A percentile compares a stretch with the other conserved stretches of the same genome.
These are phyloP conservation scores for Aleiodes testaceus DNA, from an alignment of 2,888 invertebrate species.

Conservation along the genomic window DNA sequence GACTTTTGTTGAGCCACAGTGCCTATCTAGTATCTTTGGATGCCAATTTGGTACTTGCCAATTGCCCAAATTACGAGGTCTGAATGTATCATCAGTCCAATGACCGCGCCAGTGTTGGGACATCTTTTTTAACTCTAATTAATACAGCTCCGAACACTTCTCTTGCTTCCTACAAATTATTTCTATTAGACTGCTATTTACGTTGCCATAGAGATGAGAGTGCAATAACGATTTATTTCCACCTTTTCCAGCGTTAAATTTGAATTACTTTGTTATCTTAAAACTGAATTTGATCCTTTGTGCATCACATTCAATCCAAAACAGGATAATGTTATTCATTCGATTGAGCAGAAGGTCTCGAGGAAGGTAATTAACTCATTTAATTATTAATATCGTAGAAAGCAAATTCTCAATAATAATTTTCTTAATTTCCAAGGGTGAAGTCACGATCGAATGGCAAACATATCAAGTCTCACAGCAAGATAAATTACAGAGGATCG, in stretches of 20 bases:
- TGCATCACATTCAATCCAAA: constrained; percentile 84
- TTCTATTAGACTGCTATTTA: constrained; percentile 39
- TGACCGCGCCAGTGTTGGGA: constrained; percentile 63
- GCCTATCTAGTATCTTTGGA: constrained; percentile 58
- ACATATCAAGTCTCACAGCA: constrained; percentile 77
- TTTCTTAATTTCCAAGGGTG: constrained; percentile 71
- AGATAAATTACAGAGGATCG: constrained; percentile 77
- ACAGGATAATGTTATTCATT: constrained; percentile 82
- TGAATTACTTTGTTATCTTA: constrained; percentile 85
- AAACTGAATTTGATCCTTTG: constrained; percentile 92
- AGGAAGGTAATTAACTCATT: constrained; percentile 73
- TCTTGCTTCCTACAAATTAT: constrained; percentile 30
- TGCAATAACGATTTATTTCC: constrained; percentile 19
- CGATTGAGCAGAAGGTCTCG: constrained; percentile 88
- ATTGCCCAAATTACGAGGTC: constrained; percentile 58
- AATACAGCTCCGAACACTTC: constrained; percentile 12
- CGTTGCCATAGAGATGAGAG: constrained; percentile 33
- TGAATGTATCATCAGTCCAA: constrained; percentile 60
- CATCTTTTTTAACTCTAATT: constrained; percentile 49
- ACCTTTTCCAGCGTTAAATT: constrained; percentile 78
- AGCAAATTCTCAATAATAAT: background rate
- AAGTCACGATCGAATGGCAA: constrained; percentile 83
- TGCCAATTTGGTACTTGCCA: constrained; percentile 65
- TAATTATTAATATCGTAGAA: background rate
- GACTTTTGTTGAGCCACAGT: constrained; percentile 58